These are phyloP conservation scores for Cercocebus atys DNA, from an alignment of 2,113 vertebrate species.

Conservation along the genomic window DNA sequence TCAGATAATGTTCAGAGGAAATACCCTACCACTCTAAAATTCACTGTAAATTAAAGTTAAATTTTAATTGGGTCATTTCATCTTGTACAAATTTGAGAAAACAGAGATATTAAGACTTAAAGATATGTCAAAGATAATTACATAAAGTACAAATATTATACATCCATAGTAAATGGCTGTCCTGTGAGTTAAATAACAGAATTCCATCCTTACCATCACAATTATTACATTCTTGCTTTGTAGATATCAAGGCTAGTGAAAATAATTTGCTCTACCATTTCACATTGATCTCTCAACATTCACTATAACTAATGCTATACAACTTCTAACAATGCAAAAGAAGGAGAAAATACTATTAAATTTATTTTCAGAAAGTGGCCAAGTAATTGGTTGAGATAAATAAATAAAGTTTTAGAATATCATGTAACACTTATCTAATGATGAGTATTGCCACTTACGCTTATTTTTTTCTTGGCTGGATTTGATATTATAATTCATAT, in stretches of 20 bases:
- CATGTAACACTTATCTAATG: not conserved
- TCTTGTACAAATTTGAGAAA: not conserved
- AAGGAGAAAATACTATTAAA: not conserved
- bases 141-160: not conserved
- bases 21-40: not conserved
- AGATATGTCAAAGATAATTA: not conserved
- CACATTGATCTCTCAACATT: not conserved
- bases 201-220: not conserved
- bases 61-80: not conserved
- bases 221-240: not conserved
- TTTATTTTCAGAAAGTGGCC: not conserved
- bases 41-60: not conserved
- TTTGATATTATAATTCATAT: not conserved
- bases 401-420: not conserved
- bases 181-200: not conserved
- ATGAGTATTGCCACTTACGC: not conserved
- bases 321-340: not conserved
- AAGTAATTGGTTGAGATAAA: not conserved
- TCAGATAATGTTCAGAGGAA: conserved; percentile 1
- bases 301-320: accelerated
- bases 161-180: not conserved
- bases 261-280: not conserved
- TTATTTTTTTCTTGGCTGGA: not conserved
- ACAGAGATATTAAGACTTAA: not conserved
- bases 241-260: not conserved